A percentile compares a stretch with the other conserved stretches of the same genome.
Evolutionary conservation across 1,140 invertebrate species (phyloP).

Genomic region (Rhysida immarginata): DNA sequence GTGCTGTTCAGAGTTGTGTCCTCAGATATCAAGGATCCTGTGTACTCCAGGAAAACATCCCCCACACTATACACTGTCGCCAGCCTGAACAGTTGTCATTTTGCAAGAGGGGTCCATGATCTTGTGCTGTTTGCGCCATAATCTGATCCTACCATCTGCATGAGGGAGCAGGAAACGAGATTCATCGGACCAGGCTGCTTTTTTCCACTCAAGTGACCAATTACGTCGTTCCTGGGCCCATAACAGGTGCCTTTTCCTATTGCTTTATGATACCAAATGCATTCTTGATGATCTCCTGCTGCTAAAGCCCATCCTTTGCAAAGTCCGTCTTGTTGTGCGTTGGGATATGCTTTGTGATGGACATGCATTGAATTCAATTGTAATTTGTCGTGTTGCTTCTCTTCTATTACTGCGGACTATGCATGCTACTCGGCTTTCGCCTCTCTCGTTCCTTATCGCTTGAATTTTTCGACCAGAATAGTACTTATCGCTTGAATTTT

Average conservation of each 20-base stretch:
- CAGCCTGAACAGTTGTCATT: neutral
- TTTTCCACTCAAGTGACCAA: constrained; percentile 11
- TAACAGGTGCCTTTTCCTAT: constrained; percentile 1
- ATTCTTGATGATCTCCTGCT: constrained; percentile 1
- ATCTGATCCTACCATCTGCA: constrained; percentile 10
- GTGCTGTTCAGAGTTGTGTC: neutral
- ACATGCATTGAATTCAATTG: too few species aligned
- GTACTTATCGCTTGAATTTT: too few species aligned
- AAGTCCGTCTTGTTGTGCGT: neutral
- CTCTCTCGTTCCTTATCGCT: too few species aligned
- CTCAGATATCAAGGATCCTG: neutral
- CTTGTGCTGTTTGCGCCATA: constrained; percentile 7
- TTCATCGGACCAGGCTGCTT: constrained; percentile 8
- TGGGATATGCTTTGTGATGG: too few species aligned
- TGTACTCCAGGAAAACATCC: neutral
- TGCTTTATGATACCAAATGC: neutral
- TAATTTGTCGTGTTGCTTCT: too few species aligned
- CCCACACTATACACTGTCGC: neutral
- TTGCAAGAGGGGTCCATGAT: neutral
- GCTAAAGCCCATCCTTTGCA: neutral
- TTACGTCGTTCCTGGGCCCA: constrained; percentile 8
- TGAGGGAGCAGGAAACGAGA: constrained; percentile 11
- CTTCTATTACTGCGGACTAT: too few species aligned
- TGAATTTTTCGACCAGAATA: too few species aligned
- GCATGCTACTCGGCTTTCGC: too few species aligned